Conservation (phyloP, 2,888 invertebrate genomes). For the Sarcophaga carnaria region DNA sequence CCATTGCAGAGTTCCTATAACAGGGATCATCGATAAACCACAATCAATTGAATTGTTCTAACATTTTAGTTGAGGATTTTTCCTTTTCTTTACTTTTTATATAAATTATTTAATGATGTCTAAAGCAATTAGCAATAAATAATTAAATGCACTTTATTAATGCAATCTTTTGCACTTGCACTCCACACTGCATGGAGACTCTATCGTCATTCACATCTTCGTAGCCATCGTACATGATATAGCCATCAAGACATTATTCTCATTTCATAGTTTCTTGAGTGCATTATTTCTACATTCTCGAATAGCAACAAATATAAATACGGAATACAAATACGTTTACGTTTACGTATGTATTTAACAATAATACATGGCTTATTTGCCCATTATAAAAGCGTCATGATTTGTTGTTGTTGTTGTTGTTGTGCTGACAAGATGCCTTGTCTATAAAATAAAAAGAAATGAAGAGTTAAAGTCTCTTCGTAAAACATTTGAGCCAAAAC, state of each 20-base stretch:
- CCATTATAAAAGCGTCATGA: constrained; percentile 46
- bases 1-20: not conserved
- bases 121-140: constrained; percentile 57
- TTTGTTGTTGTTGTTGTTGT: constrained; percentile 27
- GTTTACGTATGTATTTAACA: not conserved
- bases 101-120: constrained; percentile 60
- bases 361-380: constrained; percentile 17
- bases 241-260: constrained; percentile 20
- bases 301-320: not conserved
- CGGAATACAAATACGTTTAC: not conserved
- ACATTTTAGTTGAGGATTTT: constrained; percentile 23
- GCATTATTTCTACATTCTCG: constrained; percentile 19
- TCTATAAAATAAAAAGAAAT: constrained; percentile 2
- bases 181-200: not conserved
- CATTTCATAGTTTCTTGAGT: constrained; percentile 9
- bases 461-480: not conserved
- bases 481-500: constrained; percentile 20
- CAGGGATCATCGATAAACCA: not conserved
- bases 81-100: not conserved
- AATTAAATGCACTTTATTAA: constrained; percentile 62
- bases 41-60: constrained; percentile 40
- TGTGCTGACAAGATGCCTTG: constrained; percentile 18
- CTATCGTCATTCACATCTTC: not conserved
- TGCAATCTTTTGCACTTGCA: constrained; percentile 19
- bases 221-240: not conserved